phyloP scores from a whole-genome alignment of 2,888 invertebrate genomes.

The Drosophila kuntzei region DNA sequence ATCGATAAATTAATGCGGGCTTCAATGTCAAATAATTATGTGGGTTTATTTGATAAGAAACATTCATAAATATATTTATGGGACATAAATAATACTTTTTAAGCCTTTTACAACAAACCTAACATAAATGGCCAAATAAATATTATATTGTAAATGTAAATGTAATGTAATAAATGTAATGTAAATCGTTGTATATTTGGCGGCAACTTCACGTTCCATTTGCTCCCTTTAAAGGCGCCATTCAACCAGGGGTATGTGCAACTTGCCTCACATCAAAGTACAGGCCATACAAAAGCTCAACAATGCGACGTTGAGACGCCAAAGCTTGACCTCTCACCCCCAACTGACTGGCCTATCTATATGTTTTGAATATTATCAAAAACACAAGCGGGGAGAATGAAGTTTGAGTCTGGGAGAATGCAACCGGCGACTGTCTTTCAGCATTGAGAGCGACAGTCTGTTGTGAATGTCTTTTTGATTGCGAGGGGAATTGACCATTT shows the following conservation, averaged over 20 bases:
- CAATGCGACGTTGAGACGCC: conserved; percentile 8
- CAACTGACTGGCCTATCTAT: conserved; percentile 23
- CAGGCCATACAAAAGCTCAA: conserved; percentile 39
- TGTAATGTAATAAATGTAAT: too few relatives aligned
- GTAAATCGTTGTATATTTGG: neutral
- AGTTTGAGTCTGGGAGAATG: neutral
- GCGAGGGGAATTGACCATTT: neutral
- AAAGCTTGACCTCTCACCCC: conserved; percentile 18
- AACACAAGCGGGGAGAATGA: neutral
- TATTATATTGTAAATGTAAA: neutral
- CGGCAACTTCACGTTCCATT: neutral
- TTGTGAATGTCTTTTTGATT: conserved; percentile 11
- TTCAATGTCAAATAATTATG: neutral
- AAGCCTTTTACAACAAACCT: neutral
- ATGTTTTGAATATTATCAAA: conserved; percentile 24
- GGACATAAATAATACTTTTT: neutral
- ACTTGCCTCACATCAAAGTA: conserved; percentile 25
- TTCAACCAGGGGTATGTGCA: conserved; percentile 41
- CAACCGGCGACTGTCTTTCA: conserved; percentile 19
- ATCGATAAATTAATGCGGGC: neutral
- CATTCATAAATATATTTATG: neutral
- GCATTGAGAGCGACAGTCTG: conserved; percentile 10
- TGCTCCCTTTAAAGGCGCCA: neutral
- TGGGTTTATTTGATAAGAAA: neutral
- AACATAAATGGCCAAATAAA: too few relatives aligned